Base-by-base conservation (phyloP, 2,888 invertebrate genomes). In the Ptycholaimellus sp. region DNA sequence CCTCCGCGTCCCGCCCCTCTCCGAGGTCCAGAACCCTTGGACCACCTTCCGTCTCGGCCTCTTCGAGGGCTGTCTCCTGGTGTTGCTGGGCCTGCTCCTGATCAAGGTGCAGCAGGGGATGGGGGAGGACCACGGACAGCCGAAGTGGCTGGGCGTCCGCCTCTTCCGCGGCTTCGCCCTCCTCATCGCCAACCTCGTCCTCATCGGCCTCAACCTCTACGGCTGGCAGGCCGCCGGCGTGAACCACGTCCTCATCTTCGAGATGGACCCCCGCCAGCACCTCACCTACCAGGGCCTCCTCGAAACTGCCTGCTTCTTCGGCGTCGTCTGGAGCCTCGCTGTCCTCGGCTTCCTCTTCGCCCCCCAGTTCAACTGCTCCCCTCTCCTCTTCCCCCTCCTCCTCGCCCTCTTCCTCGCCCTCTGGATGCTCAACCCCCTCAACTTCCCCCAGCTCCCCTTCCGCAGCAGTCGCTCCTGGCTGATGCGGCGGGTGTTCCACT, bases 11-110 rank as follows among this genome's bases (percentile, higher is more conserved):
- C 96, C 96, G 1, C 96, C 96, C 0, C 63, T 96, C 5, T 87
- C 87, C 0, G 93, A 96, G 59, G 80, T 85, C 43, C 82, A 83
- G 58, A 81, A 80, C 57, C 82, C 83, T 0, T 83, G 85, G 79
- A 85, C 81, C 0, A 85, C 85, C 0, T 87, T 87, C 50, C 54
- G 64, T 22, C 57, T 51, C 18, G 96, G 96, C 2, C 67, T 93
- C 16, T 96, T 85, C 59, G 77, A 83, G 17, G 96, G 96, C 4
- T 76, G 83, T 11, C 83, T 93, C 52, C 71, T 83, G 46, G 77
- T 93, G 9, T n/a, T n/a, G n/a, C n/a, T n/a, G n/a, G n/a, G n/a
- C n/a, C 67, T 93, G 19, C 68, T 77, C 39, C 70, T 80, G 39
- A 76, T 81, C 25, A 82, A 87, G 37, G 69, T 83, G 30, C 61